Base-by-base conservation (phyloP, 2,113 vertebrate genomes). In the Paralichthys olivaceus region DNA sequence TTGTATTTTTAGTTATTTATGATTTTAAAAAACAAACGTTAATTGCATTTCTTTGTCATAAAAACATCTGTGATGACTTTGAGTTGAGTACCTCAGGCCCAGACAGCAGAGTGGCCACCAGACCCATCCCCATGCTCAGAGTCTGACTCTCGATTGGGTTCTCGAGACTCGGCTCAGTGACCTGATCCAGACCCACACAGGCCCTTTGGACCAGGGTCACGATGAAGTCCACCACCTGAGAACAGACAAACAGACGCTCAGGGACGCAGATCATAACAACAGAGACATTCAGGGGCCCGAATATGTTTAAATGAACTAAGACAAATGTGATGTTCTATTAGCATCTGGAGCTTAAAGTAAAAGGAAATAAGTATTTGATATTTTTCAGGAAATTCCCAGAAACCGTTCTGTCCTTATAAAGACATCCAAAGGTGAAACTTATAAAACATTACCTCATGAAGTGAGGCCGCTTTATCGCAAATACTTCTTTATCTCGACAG, bases 41-140 rank as follows among this genome's bases (percentile, higher is more conserved):
- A 9, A 34, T 34, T 34, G 32, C 9, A 9, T 34, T 34, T 34
- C 32, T 34, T 34, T 34, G 32, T 34, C 32, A 34, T 34, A 40
- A 37, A 0, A 37, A 40, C 37, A 40, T 40, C 37, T 40, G 37
- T 40, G 37, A 2, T 40, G 11, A 47, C 45, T 15, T 2, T 45
- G 2, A 0, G 45, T 49, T 49, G 15, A 12, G 8, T 91, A 99
- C 97, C 96, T 96, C 91, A 20, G 95, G 95, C 77, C 93, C 96
- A 2, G 96, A 94, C 0, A 99, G 92, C 76, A 98, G 62, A 55
- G 95, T 94, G 0, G 97, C 97, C 88, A 97, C 94, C 0, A 99
- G 94, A 61, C 96, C 97, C 94, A 99, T 96, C 45, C 94, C 95
- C 96, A 98, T 95, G 85, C 96, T 95, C 17, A 99, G 93, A 0